Evolutionary conservation across 2,797 vertebrate species (phyloP), one percentile per base, ranked within the genome.

Genomic region (Myripristis murdjan): DNA sequence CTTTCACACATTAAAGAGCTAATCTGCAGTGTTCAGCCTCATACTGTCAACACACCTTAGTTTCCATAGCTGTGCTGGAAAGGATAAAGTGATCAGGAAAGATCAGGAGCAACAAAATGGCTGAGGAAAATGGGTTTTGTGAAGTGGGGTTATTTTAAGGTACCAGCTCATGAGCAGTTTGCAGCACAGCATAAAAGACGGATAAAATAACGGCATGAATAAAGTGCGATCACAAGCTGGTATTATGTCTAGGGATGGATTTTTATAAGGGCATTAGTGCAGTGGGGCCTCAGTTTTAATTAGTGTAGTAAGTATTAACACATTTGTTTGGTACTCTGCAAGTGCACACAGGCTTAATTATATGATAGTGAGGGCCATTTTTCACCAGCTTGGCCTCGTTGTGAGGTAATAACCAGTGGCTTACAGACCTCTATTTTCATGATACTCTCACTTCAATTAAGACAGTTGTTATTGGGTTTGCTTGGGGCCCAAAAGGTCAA

Each of bases 331-430:
- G 85, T 57, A 63, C 70, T 47, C 66, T 78, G 74, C 78, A 66
- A 48, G 77, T 77, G 76, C 73, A 86, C 82, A 75, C 71, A 75
- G 58, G 60, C 76, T 89, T 89, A 89, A 90, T 91, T 84, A 90
- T 85, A 77, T 51, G 62, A 86, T 83, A 79, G 75, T 68, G 75
- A 51, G 64, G 64, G 66, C 79, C 47, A 77, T 88, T 89, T 89
- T 87, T 88, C 75, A 81, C 37, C 58, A 75, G 79, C 68, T 46
- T 44, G 57, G 44, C 63, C 75, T 69, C 64, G 86, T 76, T 72
- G 68, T 85, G 82, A 73, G 77, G 81, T 84, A 81, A 83, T 89
- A 90, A 88, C 74, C 51, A 57, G 62, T 60, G 76, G 68, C 64
- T 84, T 85, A 60, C 73, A 56, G 56, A 71, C 67, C 8, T 43